Conservation (phyloP, 2,797 vertebrate species). For the Sebastes iracundus region DNA sequence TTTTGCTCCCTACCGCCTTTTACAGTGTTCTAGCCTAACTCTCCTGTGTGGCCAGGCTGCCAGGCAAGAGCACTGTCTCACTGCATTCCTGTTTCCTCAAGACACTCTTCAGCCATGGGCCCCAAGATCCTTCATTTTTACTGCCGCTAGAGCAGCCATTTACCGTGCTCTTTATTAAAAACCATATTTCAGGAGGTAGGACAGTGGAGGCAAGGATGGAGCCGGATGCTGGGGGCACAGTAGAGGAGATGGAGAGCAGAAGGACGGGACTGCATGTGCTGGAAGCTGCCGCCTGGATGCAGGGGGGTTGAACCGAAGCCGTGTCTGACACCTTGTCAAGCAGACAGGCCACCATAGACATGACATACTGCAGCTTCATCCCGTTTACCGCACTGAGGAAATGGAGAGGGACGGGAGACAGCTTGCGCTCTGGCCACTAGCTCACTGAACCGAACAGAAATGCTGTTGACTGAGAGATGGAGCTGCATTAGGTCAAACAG, state of each 20-base stretch:
- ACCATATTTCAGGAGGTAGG: constrained; percentile 81
- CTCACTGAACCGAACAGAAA: constrained; percentile 72
- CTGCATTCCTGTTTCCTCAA: constrained; percentile 72
- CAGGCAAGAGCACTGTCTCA: constrained; percentile 60
- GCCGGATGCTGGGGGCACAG: constrained; percentile 56
- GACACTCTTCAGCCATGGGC: constrained; percentile 71
- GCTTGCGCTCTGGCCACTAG: constrained; percentile 73
- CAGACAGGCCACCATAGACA: constrained; percentile 72
- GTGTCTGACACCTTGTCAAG: constrained; percentile 81
- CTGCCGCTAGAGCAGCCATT: constrained; percentile 77
- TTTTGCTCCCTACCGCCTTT: constrained; percentile 14
- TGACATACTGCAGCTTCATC: constrained; percentile 81
- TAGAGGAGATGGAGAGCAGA: constrained; percentile 42
- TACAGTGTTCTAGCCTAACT: constrained; percentile 27
- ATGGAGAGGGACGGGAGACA: constrained; percentile 79
- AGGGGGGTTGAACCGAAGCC: constrained; percentile 47
- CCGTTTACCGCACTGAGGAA: constrained; percentile 74
- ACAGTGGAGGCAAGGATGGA: constrained; percentile 58
- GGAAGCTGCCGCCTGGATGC: constrained; percentile 53
- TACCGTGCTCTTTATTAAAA: constrained; percentile 86
- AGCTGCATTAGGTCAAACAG: constrained; percentile 70
- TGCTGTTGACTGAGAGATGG: constrained; percentile 69
- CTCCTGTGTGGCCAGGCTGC: constrained; percentile 50
- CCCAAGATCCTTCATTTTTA: constrained; percentile 82
- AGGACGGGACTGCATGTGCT: constrained; percentile 47